Conservation (phyloP, 2,888 invertebrate species). For the Baccha elongata region DNA sequence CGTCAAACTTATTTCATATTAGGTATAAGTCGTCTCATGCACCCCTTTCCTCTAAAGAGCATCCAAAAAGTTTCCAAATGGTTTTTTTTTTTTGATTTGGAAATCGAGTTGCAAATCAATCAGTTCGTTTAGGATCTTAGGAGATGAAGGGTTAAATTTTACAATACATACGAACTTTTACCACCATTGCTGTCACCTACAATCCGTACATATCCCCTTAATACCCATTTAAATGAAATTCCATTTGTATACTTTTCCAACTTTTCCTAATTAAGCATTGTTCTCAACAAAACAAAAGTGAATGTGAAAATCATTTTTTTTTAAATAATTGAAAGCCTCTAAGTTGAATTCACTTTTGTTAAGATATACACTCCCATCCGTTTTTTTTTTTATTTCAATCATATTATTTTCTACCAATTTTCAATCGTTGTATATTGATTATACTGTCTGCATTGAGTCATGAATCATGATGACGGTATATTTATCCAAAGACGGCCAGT, state of each 20-base stretch:
- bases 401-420: conserved; percentile 5
- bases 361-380: conserved; percentile 27
- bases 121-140: no score
- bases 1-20: no score
- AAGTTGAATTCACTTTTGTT: conserved; percentile 5
- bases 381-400: background rate
- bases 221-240: background rate
- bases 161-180: no score
- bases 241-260: background rate
- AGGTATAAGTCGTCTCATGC: no score
- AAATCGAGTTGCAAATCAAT: no score
- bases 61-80: no score
- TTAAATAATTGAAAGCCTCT: conserved; percentile 11
- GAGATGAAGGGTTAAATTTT: background rate
- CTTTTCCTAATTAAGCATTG: conserved; percentile 48
- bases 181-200: no score
- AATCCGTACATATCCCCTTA: no score
- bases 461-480: conserved; percentile 30
- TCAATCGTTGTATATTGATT: conserved; percentile 10
- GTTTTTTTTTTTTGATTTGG: no score
- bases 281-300: conserved; percentile 42
- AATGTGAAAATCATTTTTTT: conserved; percentile 5
- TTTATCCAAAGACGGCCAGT: conserved; percentile 21
- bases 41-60: no score
- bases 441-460: conserved; percentile 19